phyloP scores from a whole-genome alignment of 2,888 invertebrate genomes.

The Tipula vernalis region DNA sequence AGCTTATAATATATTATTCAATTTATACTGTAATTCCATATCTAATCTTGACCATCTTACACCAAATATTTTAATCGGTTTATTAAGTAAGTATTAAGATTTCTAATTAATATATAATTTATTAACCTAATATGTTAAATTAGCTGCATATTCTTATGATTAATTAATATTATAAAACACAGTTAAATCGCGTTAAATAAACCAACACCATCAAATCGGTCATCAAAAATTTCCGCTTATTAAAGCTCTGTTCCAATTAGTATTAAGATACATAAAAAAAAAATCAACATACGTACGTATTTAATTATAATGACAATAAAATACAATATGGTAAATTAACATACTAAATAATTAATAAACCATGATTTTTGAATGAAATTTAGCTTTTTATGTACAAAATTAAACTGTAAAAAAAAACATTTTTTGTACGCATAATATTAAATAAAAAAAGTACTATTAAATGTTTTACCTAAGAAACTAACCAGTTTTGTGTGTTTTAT shows the following conservation, averaged over 20 bases:
- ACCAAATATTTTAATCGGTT: neutral
- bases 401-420: neutral
- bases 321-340: neutral
- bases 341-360: neutral
- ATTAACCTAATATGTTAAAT: neutral
- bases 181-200: neutral
- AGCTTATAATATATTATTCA: neutral
- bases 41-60: neutral
- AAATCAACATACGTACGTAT: neutral
- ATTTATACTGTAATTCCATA: neutral
- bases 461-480: neutral
- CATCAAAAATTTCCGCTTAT: neutral
- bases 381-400: neutral
- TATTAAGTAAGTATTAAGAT: neutral
- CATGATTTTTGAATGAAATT: neutral
- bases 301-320: neutral
- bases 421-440: neutral
- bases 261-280: neutral
- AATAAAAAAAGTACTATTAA: neutral
- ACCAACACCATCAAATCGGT: neutral
- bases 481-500: neutral
- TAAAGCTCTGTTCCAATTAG: neutral
- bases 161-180: neutral
- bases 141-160: neutral
- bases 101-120: neutral